These are phyloP conservation scores for Galeopsomyia nigrocyanea DNA, from an alignment of 2,888 invertebrate genomes.

Conservation along the genomic window DNA sequence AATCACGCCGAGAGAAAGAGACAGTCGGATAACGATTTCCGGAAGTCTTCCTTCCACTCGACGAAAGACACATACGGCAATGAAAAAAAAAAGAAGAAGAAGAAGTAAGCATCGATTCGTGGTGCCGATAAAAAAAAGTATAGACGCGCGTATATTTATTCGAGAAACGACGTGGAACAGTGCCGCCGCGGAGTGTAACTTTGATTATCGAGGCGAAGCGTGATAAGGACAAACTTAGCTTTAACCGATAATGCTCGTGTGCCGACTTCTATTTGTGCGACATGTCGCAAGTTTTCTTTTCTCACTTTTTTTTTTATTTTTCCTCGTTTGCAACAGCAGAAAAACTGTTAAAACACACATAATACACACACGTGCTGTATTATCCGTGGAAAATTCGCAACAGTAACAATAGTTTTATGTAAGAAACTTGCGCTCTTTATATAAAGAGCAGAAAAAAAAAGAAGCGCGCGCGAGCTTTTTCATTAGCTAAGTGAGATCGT, in stretches of 20 bases:
- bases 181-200: background rate
- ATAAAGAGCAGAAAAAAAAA: too few species aligned
- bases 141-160: conserved; percentile 8
- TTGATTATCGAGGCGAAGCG: conserved; percentile 12
- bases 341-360: too few species aligned
- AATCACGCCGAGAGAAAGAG: background rate
- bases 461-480: too few species aligned
- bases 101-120: background rate
- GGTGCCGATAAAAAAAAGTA: conserved; percentile 13
- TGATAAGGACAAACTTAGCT: conserved; percentile 39
- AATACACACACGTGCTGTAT: too few species aligned
- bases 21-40: background rate
- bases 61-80: background rate
- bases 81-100: conserved; percentile 1
- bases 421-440: too few species aligned
- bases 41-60: background rate
- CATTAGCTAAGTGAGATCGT: too few species aligned
- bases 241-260: conserved; percentile 15
- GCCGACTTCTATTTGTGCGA: background rate
- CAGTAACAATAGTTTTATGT: too few species aligned
- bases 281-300: too few species aligned
- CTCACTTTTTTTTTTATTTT: too few species aligned
- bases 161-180: background rate
- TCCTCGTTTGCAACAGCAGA: too few species aligned
- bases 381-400: too few species aligned